phyloP scores from a whole-genome alignment of 2,797 vertebrate species.

The Crypturellus tataupa region DNA sequence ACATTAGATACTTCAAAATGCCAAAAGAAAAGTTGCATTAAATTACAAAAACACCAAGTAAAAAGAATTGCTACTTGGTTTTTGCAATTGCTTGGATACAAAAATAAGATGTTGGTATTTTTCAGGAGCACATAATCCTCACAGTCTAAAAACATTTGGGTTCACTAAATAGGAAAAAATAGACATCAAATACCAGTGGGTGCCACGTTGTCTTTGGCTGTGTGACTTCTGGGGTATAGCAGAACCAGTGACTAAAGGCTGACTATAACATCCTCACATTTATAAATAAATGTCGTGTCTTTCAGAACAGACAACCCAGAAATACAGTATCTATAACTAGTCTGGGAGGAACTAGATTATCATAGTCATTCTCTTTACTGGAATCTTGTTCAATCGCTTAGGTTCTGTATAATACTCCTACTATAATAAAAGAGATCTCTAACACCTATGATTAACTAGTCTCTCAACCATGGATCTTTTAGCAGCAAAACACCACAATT shows the following conservation, averaged over 20 bases:
- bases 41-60: background rate
- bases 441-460: background rate
- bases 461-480: background rate
- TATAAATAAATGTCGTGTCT: constrained; percentile 64
- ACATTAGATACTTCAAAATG: background rate
- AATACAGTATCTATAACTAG: constrained; percentile 16
- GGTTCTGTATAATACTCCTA: background rate
- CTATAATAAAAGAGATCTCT: background rate
- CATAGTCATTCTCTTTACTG: background rate
- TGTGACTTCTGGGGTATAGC: constrained; percentile 42
- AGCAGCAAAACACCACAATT: background rate
- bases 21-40: background rate
- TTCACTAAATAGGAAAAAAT: constrained; percentile 32
- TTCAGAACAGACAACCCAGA: constrained; percentile 56
- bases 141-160: background rate
- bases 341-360: constrained; percentile 8
- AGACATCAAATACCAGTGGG: constrained; percentile 43
- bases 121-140: constrained; percentile 24
- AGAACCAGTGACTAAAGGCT: constrained; percentile 41
- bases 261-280: constrained; percentile 48
- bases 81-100: background rate
- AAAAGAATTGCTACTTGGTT: background rate
- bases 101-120: constrained; percentile 36
- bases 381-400: background rate
- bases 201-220: constrained; percentile 8